Evolutionary conservation across 2,888 invertebrate genomes (phyloP), one percentile per base, ranked within the genome.

Genomic region (Aelia acuminata): DNA sequence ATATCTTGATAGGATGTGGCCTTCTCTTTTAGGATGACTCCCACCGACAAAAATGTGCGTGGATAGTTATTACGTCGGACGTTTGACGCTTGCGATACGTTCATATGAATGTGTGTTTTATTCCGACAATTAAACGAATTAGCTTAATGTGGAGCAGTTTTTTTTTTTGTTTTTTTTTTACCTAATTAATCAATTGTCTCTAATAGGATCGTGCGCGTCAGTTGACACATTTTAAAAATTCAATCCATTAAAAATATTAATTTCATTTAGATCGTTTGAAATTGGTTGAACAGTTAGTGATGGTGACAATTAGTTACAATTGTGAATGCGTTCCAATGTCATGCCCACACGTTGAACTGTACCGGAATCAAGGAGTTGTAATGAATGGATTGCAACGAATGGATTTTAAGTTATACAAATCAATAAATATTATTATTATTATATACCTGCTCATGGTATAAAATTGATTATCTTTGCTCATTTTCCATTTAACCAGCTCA

Each of bases 161-260:
- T n/a, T n/a, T n/a, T n/a, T n/a, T n/a, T n/a, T n/a, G n/a, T n/a
- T n/a, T n/a, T n/a, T n/a, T n/a, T n/a, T n/a, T 80, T 43, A 80
- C 43, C 43, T 43, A 80, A 80, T 80, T 80, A 80, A 80, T 43
- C 80, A 80, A 80, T 80, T 80, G 43, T 22, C 39, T 1, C 80
- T 80, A 80, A 80, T 80, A n/a, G 80, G 43, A 80, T 43, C 80
- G 80, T 80, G 80, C 43, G n/a, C 80, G 80, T 80, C 80, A 80
- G 80, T 80, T 39, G 39, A 43, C 43, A 43, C 80, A 43, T 80
- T 80, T 43, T 26, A 80, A 80, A 80, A 80, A 80, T 43, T 43
- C 10, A n/a, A 13, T 43, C n/a, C n/a, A 43, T 43, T 80, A 80
- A 80, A 43, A 80, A 80, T 1, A 43, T 80, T 80, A 80, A 80